Conservation (phyloP, 2,888 invertebrate genomes). For the Alsophila aescularia region DNA sequence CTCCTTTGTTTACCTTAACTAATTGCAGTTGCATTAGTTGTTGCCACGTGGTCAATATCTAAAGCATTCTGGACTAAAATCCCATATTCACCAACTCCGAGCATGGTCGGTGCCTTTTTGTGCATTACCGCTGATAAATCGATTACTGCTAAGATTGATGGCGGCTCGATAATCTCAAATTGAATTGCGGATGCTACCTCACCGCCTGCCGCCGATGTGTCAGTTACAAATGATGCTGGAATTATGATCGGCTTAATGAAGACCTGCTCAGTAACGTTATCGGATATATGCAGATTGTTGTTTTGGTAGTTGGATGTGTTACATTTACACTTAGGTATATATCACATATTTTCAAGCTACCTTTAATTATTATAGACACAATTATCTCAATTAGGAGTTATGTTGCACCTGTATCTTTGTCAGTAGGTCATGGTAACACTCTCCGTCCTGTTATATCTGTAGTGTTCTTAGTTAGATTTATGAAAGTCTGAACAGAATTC, state of each 20-base stretch:
- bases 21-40: not conserved
- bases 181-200: slow-evolving; percentile 46
- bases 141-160: slow-evolving; percentile 41
- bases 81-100: not conserved
- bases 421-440: no score
- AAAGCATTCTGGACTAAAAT: slow-evolving; percentile 1
- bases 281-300: slow-evolving; percentile 38
- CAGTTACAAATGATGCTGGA: slow-evolving; percentile 57
- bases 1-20: no score
- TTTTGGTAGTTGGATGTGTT: slow-evolving; percentile 25
- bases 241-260: slow-evolving; percentile 33
- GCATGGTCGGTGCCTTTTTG: slow-evolving; percentile 6
- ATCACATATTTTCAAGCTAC: no score
- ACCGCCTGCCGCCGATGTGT: slow-evolving; percentile 35
- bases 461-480: no score
- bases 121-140: slow-evolving; percentile 28
- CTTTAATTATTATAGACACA: no score
- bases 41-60: not conserved
- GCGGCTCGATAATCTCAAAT: slow-evolving; percentile 49
- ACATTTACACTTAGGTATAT: not conserved
- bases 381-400: no score
- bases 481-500: no score
- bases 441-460: no score
- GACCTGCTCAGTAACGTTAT: slow-evolving; percentile 27
- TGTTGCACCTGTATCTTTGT: no score